Conservation (phyloP, 2,113 vertebrate species). For the Herpailurus yagouaroundi region DNA sequence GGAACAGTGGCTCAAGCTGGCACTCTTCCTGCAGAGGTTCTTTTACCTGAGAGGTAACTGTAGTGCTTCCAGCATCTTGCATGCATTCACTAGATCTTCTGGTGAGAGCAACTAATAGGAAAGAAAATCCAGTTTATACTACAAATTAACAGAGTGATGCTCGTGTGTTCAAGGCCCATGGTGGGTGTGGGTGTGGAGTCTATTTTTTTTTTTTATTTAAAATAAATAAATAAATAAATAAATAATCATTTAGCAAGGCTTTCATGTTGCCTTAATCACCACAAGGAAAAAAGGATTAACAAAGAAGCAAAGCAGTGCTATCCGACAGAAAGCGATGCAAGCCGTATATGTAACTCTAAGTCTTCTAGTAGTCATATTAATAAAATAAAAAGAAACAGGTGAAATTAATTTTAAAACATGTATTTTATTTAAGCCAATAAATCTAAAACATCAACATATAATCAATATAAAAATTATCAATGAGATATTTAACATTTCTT, state of each 20-base stretch:
- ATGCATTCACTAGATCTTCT: slow-evolving; percentile 97
- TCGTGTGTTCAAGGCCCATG: not conserved
- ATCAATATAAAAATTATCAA: slow-evolving; percentile 6
- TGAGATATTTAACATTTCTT: not conserved
- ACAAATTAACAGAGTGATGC: not conserved
- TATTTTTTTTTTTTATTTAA: not conserved
- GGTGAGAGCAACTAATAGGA: slow-evolving; percentile 88
- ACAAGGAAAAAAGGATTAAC: not conserved
- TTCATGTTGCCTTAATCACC: not conserved
- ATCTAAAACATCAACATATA: not conserved
- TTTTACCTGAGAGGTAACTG: slow-evolving; percentile 94
- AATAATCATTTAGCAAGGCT: not conserved
- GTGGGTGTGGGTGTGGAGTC: not conserved
- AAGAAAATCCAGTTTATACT: slow-evolving; percentile 41
- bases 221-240: not conserved
- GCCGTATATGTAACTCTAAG: not conserved
- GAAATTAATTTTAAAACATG: not conserved
- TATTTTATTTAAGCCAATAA: not conserved
- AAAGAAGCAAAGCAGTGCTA: not conserved
- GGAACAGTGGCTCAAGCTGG: not conserved
- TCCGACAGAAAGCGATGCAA: not conserved
- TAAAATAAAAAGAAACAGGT: not conserved
- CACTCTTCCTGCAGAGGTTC: not conserved
- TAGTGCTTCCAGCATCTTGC: slow-evolving; percentile 95
- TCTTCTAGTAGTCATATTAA: not conserved